Evolutionary conservation across 2,797 vertebrate genomes (phyloP).

Genomic region (Lithobates pipiens): DNA sequence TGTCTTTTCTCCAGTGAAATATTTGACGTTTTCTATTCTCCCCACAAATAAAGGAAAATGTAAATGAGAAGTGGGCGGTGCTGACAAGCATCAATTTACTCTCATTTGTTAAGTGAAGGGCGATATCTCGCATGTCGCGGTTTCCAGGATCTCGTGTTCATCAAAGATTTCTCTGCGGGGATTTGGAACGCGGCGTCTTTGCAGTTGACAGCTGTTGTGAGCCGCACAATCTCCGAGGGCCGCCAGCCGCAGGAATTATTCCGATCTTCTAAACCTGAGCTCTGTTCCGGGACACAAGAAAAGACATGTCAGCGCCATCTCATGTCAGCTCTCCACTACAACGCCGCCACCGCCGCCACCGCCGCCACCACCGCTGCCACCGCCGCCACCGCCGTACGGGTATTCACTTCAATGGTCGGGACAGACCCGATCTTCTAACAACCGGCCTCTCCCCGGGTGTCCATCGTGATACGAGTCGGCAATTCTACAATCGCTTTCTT

Average conservation of each 20-base stretch:
- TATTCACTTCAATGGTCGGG: constrained; percentile 11
- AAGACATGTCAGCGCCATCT: constrained; percentile 27
- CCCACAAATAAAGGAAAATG: constrained; percentile 10
- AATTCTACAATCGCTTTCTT: neutral
- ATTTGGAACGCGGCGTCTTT: constrained; percentile 28
- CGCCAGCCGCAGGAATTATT: constrained; percentile 44
- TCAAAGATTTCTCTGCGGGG: constrained; percentile 37
- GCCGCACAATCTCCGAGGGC: constrained; percentile 15
- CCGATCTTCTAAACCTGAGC: neutral
- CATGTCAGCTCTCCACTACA: constrained; percentile 1
- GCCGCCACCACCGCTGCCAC: too few relatives aligned
- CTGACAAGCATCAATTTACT: constrained; percentile 37
- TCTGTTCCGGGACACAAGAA: neutral
- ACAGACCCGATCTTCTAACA: neutral
- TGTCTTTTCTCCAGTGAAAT: neutral
- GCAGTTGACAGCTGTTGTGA: constrained; percentile 47
- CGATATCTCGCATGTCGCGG: constrained; percentile 25
- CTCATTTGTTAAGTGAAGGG: constrained; percentile 38
- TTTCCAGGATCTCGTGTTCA: neutral
- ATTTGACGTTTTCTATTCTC: neutral
- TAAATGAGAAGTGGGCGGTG: constrained; percentile 3
- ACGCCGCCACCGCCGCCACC: neutral
- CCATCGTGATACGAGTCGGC: neutral
- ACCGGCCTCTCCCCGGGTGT: neutral
- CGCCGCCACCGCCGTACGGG: neutral